Conservation (phyloP, 2,888 invertebrate genomes). For the Listrodromus nycthemerus region DNA sequence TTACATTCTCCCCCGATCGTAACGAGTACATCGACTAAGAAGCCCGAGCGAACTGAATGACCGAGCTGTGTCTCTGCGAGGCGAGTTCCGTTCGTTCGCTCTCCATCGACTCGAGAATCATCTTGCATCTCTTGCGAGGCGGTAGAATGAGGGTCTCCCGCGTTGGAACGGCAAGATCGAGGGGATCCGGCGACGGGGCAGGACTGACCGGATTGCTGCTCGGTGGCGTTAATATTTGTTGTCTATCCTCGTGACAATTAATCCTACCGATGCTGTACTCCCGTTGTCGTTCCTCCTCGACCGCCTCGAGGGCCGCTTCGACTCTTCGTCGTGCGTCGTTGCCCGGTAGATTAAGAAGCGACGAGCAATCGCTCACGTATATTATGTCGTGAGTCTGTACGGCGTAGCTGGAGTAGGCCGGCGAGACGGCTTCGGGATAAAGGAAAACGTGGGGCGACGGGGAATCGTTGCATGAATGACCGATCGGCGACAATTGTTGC, state of each 20-base stretch:
- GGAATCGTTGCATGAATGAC: slow-evolving; percentile 58
- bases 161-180: slow-evolving; percentile 85
- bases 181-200: slow-evolving; percentile 86
- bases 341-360: slow-evolving; percentile 82
- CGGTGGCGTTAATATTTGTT: slow-evolving; percentile 86
- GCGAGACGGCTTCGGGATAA: slow-evolving; percentile 73
- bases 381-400: slow-evolving; percentile 63
- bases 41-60: slow-evolving; percentile 95
- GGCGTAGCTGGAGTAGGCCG: slow-evolving; percentile 72
- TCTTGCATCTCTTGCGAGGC: slow-evolving; percentile 91
- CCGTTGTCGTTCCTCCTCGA: slow-evolving; percentile 84
- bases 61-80: slow-evolving; percentile 87
- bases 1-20: background rate
- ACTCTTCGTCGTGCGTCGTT: slow-evolving; percentile 87
- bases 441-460: slow-evolving; percentile 74
- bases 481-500: slow-evolving; percentile 68
- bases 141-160: slow-evolving; percentile 89
- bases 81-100: slow-evolving; percentile 80
- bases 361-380: slow-evolving; percentile 71
- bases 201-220: slow-evolving; percentile 87
- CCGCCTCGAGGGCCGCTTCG: slow-evolving; percentile 87
- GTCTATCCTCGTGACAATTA: slow-evolving; percentile 58
- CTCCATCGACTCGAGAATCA: slow-evolving; percentile 90
- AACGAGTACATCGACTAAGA: slow-evolving; percentile 50
- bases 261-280: slow-evolving; percentile 60